Evolutionary conservation across 2,888 invertebrate genomes (phyloP), one percentile per base, ranked within the genome.

Genomic region (Clivina fossor): DNA sequence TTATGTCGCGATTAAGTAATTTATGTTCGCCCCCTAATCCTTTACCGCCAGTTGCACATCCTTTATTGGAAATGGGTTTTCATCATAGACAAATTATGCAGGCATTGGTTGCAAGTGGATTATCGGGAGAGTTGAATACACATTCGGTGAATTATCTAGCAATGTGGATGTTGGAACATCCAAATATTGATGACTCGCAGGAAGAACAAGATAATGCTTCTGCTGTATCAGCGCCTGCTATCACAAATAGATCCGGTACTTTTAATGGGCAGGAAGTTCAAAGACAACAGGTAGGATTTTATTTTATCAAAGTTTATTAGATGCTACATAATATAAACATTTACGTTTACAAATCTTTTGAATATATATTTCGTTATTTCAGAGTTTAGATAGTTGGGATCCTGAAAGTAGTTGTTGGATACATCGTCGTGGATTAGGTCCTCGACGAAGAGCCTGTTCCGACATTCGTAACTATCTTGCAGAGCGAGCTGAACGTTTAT

Each of bases 151-250:
- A 80, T 65, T 76, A 76, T 63, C 65, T 84, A 47, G 82, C 81
- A 3, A 80, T 80, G 2, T 84, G 83, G 83, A 82, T 84, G 82
- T 69, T 83, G 49, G 83, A 83, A 62, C 80, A 84, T 68, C 82
- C 82, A 0, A 70, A 68, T 56, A 70, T 74, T 53, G 75, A 72
- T 48, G 61, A 63, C 7, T 62, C 20, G 37, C 19, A 24, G 13
- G 53, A 35, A 48, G 44, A 33, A 18, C 50, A 35, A 22, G 50
- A 57, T 44, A 44, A 35, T 38, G 50, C 35, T 8, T 35, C 51
- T 8, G 53, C 30, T 4, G 47, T 33, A 7, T 41, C 41, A 3
- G 51, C 53, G 1, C 47, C 50, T 19, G 56, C 47, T 4, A n/a
- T 47, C 20, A 32, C 43, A 5, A 53, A 58, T 44, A 20, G 54